phyloP scores from a whole-genome alignment of 2,797 vertebrate species.

The Takifugu ocellatus region DNA sequence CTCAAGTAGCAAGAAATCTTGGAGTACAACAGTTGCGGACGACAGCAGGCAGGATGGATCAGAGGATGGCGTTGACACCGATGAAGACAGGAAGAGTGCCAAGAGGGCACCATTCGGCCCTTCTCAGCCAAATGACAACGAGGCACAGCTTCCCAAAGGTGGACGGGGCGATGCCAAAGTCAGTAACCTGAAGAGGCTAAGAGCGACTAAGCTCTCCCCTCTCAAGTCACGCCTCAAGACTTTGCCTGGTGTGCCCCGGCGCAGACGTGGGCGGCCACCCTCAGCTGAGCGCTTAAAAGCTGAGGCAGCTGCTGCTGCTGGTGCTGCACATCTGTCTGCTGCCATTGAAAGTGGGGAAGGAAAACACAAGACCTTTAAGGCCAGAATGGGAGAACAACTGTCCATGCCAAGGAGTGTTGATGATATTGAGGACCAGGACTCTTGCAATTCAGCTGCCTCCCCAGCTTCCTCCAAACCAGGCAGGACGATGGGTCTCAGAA shows the following conservation, averaged over 20 bases:
- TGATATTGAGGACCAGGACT: slow-evolving; percentile 53
- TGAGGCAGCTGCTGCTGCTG: slow-evolving; percentile 75
- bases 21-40: slow-evolving; percentile 70
- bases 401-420: slow-evolving; percentile 56
- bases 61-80: slow-evolving; percentile 72
- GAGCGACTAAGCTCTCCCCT: slow-evolving; percentile 87
- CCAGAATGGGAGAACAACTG: slow-evolving; percentile 79
- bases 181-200: slow-evolving; percentile 89
- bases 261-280: slow-evolving; percentile 88
- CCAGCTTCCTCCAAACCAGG: slow-evolving; percentile 67
- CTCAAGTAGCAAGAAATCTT: slow-evolving; percentile 68
- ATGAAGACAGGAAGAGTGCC: slow-evolving; percentile 82
- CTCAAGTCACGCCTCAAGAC: slow-evolving; percentile 91
- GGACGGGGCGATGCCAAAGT: slow-evolving; percentile 73
- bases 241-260: slow-evolving; percentile 80
- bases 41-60: slow-evolving; percentile 73
- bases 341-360: slow-evolving; percentile 67
- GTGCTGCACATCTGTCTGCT: slow-evolving; percentile 64
- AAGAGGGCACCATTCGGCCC: slow-evolving; percentile 83
- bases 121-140: slow-evolving; percentile 79
- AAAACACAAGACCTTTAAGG: slow-evolving; percentile 84
- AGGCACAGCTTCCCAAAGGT: slow-evolving; percentile 65
- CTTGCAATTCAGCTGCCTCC: slow-evolving; percentile 58
- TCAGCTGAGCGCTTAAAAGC: slow-evolving; percentile 91
- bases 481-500: slow-evolving; percentile 78